A percentile compares a stretch with the other conserved stretches of the same genome.
Evolutionary conservation across 2,113 vertebrate species (phyloP).

Genomic region (Colius striatus): DNA sequence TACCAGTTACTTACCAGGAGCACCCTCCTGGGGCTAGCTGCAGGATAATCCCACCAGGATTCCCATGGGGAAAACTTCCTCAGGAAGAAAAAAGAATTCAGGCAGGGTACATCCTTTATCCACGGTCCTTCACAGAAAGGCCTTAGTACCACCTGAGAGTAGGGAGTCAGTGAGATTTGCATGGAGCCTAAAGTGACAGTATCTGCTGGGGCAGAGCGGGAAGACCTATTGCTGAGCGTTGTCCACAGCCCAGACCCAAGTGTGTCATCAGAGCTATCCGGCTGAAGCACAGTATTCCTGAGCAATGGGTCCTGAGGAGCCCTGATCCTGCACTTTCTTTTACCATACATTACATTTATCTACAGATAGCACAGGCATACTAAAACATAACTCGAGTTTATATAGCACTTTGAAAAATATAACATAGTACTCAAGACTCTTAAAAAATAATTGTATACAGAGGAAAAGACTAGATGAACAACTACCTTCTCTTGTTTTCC

Average conservation of each 20-base stretch:
- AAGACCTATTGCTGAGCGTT: neutral
- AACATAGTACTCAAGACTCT: neutral
- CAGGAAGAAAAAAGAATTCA: neutral
- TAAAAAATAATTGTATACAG: neutral
- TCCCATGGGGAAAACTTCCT: neutral
- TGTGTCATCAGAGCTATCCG: fast-evolving
- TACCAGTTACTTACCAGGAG: neutral
- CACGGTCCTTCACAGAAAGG: neutral
- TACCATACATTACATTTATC: neutral
- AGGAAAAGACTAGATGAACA: neutral
- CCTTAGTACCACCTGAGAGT: neutral
- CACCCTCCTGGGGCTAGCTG: neutral
- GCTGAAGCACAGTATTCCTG: neutral
- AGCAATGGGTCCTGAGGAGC: neutral
- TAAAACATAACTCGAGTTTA: neutral
- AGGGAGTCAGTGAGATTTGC: neutral
- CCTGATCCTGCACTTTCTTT: neutral
- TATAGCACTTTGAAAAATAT: neutral
- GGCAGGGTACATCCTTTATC: neutral
- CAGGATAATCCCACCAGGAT: neutral
- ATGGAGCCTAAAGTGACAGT: neutral
- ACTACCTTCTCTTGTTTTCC: neutral
- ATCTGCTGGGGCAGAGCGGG: neutral
- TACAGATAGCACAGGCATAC: neutral
- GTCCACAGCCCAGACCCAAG: neutral